Evolutionary conservation across 2,797 vertebrate species (phyloP).

Genomic region (Heteromormyrus szaboi): DNA sequence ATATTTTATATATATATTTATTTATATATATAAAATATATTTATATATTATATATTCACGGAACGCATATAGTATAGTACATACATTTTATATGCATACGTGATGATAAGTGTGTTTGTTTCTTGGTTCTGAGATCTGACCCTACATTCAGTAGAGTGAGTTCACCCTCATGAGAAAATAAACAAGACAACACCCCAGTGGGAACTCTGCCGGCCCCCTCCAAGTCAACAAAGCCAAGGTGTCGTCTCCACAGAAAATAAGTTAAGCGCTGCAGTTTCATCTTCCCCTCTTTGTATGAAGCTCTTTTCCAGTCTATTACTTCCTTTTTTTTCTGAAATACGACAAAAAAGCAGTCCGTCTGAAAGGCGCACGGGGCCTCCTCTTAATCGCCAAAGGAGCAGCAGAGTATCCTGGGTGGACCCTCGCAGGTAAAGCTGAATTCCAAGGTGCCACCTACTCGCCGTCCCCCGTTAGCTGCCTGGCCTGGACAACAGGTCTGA

Average conservation of each 20-base stretch:
- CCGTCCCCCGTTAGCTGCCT: constrained; percentile 34
- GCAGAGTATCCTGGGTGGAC: constrained; percentile 41
- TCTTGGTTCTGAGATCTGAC: constrained; percentile 62
- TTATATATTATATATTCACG: constrained; percentile 33
- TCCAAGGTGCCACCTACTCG: constrained; percentile 15
- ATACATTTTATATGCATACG: constrained; percentile 41
- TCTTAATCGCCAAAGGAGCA: constrained; percentile 45
- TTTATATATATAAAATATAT: constrained; percentile 37
- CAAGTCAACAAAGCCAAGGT: constrained; percentile 61
- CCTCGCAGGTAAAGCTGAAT: constrained; percentile 34
- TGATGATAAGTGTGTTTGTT: constrained; percentile 30
- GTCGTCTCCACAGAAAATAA: constrained; percentile 42
- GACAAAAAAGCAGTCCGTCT: constrained; percentile 42
- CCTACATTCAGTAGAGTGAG: constrained; percentile 67
- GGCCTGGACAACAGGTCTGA: constrained; percentile 59
- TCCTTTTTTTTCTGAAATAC: constrained; percentile 24
- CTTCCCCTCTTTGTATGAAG: constrained; percentile 60
- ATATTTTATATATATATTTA: constrained; percentile 19
- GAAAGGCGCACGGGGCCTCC: constrained; percentile 46
- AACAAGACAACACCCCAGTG: constrained; percentile 36
- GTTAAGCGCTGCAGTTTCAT: constrained; percentile 36
- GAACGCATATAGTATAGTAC: constrained; percentile 54
- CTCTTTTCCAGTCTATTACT: constrained; percentile 46
- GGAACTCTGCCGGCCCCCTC: constrained; percentile 63
- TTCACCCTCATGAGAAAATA: constrained; percentile 58